Conservation (phyloP, 2,113 vertebrate species). For the Salminus brasiliensis region DNA sequence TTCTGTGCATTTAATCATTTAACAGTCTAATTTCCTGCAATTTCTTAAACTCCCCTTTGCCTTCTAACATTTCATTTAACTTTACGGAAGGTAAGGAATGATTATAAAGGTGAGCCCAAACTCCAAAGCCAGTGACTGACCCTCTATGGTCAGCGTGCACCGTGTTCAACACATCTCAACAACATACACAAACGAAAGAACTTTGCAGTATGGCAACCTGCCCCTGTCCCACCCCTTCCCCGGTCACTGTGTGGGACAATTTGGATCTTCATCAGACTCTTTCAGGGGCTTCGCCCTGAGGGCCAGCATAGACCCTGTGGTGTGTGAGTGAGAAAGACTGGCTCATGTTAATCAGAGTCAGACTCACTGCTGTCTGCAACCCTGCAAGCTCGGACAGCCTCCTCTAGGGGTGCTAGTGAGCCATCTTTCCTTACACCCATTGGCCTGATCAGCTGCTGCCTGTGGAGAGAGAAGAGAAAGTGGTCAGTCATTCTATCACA, state of each 20-base stretch:
- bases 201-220: background rate
- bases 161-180: background rate
- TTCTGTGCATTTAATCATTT: background rate
- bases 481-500: background rate
- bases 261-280: background rate
- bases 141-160: background rate
- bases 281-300: background rate
- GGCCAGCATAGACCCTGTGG: slow-evolving; percentile 15
- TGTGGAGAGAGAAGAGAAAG: slow-evolving; percentile 57
- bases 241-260: too few relatives aligned
- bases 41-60: background rate
- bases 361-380: slow-evolving; percentile 82
- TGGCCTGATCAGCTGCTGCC: slow-evolving; percentile 93
- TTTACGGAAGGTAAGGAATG: background rate
- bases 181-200: background rate
- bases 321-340: slow-evolving; percentile 13
- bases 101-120: background rate
- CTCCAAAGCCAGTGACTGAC: background rate
- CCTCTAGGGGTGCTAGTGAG: slow-evolving; percentile 91
- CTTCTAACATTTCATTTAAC: background rate
- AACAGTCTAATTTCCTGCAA: too few relatives aligned
- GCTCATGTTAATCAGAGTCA: slow-evolving; percentile 85
- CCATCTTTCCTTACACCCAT: slow-evolving; percentile 93
- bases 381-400: slow-evolving; percentile 78
- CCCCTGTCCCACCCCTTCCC: too few relatives aligned